Evolutionary conservation across 2,888 invertebrate species (phyloP).

Genomic region (Cylindroiulus punctatus): DNA sequence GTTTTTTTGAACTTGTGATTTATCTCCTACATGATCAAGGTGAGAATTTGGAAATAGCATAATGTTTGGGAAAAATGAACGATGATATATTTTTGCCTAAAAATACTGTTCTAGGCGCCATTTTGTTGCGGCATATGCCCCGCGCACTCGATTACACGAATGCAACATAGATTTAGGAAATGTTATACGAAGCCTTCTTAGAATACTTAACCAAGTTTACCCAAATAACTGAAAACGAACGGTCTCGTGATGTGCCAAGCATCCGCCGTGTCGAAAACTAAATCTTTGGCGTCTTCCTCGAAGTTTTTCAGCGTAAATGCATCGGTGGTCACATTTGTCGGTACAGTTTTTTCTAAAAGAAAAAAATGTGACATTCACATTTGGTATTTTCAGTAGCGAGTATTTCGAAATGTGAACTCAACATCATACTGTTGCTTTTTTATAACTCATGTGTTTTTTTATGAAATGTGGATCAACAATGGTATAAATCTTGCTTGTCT

Average conservation of each 20-base stretch:
- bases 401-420: not conserved
- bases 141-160: too few species aligned
- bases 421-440: not conserved
- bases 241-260: constrained; percentile 7
- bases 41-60: too few species aligned
- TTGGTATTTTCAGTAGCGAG: not conserved
- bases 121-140: too few species aligned
- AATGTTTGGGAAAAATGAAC: too few species aligned
- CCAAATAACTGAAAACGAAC: constrained; percentile 7
- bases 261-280: not conserved
- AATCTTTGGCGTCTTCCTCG: not conserved
- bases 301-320: not conserved
- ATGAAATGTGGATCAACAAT: too few species aligned
- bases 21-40: too few species aligned
- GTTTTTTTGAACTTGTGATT: not conserved
- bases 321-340: not conserved
- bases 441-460: too few species aligned
- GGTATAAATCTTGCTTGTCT: too few species aligned
- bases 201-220: not conserved
- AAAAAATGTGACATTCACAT: not conserved
- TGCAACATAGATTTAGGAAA: too few species aligned
- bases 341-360: not conserved
- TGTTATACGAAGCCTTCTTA: too few species aligned
- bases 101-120: not conserved
- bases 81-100: not conserved